Conservation (phyloP, 2,888 invertebrate species). For the Drosophila mulleri region DNA sequence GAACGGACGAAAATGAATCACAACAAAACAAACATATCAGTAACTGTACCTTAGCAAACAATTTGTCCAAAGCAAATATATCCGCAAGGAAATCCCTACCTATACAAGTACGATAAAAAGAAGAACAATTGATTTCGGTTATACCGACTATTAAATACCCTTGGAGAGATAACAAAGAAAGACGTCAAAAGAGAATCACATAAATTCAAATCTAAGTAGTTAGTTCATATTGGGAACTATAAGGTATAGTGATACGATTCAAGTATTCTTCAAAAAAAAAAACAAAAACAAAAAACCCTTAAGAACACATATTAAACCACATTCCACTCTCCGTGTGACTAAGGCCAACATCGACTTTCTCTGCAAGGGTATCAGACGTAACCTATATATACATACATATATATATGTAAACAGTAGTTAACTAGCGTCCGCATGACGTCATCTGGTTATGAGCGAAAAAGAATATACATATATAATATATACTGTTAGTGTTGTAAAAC, state of each 20-base stretch:
- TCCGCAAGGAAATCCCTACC: constrained; percentile 24
- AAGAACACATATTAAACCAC: too few relatives aligned
- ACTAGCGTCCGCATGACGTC: constrained; percentile 57
- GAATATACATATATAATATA: neutral
- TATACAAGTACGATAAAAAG: constrained; percentile 18
- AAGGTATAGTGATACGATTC: neutral
- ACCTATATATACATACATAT: constrained; percentile 39
- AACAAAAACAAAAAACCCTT: too few relatives aligned
- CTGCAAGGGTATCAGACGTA: constrained; percentile 9
- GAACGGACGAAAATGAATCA: constrained; percentile 20
- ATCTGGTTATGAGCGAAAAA: constrained; percentile 15
- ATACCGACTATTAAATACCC: constrained; percentile 12
- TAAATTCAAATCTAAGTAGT: neutral
- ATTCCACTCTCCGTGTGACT: neutral
- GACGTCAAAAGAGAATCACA: neutral
- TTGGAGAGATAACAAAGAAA: constrained; percentile 12
- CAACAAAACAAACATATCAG: constrained; percentile 76
- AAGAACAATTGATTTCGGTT: constrained; percentile 4
- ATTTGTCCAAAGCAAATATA: constrained; percentile 43
- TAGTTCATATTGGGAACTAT: neutral
- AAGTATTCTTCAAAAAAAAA: neutral
- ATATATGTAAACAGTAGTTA: constrained; percentile 45
- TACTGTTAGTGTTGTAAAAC: constrained; percentile 27
- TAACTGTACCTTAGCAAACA: constrained; percentile 82
- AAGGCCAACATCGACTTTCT: neutral